Evolutionary conservation across 37 sponge, comb jelly and placozoan species (phyloP), one percentile per base, ranked within the genome.

Genomic region (Axinella damicornis): DNA sequence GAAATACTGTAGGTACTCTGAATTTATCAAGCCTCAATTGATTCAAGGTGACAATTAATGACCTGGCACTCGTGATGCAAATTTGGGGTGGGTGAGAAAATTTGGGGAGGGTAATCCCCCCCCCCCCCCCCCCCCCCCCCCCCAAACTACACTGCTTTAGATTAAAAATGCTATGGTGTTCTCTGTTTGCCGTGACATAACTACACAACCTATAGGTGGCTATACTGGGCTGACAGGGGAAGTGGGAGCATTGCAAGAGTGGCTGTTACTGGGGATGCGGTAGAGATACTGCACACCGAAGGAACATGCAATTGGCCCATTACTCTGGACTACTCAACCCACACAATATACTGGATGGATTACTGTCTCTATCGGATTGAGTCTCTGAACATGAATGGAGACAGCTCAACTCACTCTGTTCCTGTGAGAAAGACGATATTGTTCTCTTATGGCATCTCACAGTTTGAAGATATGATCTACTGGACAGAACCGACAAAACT

Each of bases 201-300:
- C 31, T 57, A 76, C 59, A 76, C 76, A 76, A 35, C 18, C 22
- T n/a, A 66, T 70, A 85, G 83, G 60, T 82, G 83, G 83, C 12
- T 82, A 6, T 82, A 70, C 59, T 82, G 83, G 83, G 60, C 73
- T 15, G 73, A 85, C 60, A 77, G 36, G 32, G 53, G 36, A 18
- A 77, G 37, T 69, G 16, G 2, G 0, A 75, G 76, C 35, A 74
- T 75, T 41, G 73, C 71, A 62, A 71, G 73, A 27, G 73, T 62
- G 4, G 59, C 72, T 41, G 63, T 82, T 0, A 71, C 57, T 40
- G 83, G 83, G n/a, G 52, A 59, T 21, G 73, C 32, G 27, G 34
- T 30, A n/a, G 39, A 38, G 22, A 57, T 39, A 40, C 59, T 73
- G 16, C 28, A 54, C 18, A 17, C 30, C 35, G 55, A 53, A 27